These are phyloP conservation scores for Heliopora coerulea DNA, from an alignment of 92 coral and sea anemone species.

Conservation along the genomic window DNA sequence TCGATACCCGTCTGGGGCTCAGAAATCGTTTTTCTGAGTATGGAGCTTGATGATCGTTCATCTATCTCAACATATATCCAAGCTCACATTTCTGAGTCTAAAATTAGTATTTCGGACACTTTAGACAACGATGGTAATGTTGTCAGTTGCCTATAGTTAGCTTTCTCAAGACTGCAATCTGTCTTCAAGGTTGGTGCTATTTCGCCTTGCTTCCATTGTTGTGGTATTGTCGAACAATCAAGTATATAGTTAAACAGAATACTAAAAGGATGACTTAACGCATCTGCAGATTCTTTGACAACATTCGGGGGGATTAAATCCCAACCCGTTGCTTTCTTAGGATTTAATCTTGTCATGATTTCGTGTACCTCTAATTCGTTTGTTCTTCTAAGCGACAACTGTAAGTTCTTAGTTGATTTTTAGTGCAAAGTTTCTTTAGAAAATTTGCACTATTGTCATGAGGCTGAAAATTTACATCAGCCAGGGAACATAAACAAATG, in stretches of 20 bases:
- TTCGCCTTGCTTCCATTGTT: conserved; percentile 62
- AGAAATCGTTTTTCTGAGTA: too few species aligned
- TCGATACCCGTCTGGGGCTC: too few species aligned
- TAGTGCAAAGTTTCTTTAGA: too few species aligned
- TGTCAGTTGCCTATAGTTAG: conserved; percentile 52
- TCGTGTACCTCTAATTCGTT: background rate
- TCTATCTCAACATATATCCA: too few species aligned
- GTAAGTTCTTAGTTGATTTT: too few species aligned
- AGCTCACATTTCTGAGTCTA: too few species aligned
- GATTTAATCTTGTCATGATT: conserved; percentile 2
- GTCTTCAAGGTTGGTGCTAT: conserved; percentile 47
- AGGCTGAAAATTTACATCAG: too few species aligned
- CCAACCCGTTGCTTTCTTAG: conserved; percentile 26
- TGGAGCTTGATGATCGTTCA: too few species aligned
- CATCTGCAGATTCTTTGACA: conserved; percentile 54
- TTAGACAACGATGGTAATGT: conserved; percentile 50
- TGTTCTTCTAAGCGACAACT: too few species aligned
- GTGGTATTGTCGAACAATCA: conserved; percentile 26
- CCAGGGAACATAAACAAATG: too few species aligned
- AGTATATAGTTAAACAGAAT: conserved; percentile 34
- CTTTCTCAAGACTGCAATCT: conserved; percentile 41
- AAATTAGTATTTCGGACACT: too few species aligned
- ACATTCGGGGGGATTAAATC: conserved; percentile 46
- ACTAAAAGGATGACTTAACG: conserved; percentile 43
- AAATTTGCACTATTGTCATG: too few species aligned